A percentile compares a stretch with the other conserved stretches of the same genome.
phyloP scores from a whole-genome alignment of 2,888 invertebrate species.

The Cordilura impudica region DNA sequence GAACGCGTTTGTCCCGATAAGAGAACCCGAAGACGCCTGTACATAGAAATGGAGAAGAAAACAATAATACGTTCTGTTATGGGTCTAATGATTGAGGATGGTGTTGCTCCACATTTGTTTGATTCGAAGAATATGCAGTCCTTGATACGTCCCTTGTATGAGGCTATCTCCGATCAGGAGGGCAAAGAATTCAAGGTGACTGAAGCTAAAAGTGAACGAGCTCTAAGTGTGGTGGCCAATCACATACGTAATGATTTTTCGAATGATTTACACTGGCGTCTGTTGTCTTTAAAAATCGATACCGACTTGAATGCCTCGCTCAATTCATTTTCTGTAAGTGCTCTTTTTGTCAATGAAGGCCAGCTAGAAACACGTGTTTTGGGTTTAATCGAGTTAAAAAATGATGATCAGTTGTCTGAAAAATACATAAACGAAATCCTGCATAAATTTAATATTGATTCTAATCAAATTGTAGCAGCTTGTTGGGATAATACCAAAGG shows the following conservation, averaged over 20 bases:
- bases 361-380: constrained; percentile 22
- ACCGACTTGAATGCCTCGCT: constrained; percentile 23
- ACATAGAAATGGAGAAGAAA: constrained; percentile 21
- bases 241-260: constrained; percentile 29
- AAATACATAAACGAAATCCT: constrained; percentile 35
- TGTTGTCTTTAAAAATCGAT: constrained; percentile 47
- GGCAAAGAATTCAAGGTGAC: constrained; percentile 16
- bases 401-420: constrained; percentile 1
- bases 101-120: constrained; percentile 16
- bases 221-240: constrained; percentile 10
- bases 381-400: constrained; percentile 25
- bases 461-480: constrained; percentile 42
- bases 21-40: background rate
- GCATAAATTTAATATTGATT: constrained; percentile 48
- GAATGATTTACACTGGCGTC: constrained; percentile 44
- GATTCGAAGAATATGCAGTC: constrained; percentile 24
- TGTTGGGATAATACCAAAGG: constrained; percentile 34
- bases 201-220: background rate
- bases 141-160: constrained; percentile 21
- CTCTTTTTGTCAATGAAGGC: constrained; percentile 22
- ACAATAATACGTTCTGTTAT: constrained; percentile 23
- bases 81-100: constrained; percentile 49
- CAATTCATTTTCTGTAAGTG: constrained; percentile 22
- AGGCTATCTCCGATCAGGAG: constrained; percentile 27
- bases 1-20: background rate